Base-by-base conservation (phyloP, 2,113 vertebrate species). In the Pardalotus punctatus region DNA sequence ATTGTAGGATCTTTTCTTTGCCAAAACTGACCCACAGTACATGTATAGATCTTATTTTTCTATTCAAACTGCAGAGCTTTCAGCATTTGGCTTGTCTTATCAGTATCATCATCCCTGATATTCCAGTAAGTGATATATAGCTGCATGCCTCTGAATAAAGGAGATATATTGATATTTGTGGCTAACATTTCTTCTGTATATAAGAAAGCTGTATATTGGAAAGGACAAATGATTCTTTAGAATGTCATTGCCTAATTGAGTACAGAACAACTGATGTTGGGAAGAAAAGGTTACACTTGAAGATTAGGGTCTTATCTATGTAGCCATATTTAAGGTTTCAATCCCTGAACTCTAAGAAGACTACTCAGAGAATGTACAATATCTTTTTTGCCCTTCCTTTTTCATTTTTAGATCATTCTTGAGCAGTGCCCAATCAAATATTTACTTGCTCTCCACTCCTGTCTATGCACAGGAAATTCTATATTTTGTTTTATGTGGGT, bases 11-110 rank as follows among this genome's bases (percentile, higher is more conserved):
- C 17, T 86, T 91, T 82, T 56, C 25, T 74, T 83, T 87, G 35
- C 74, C 81, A 86, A 92, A 94, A 61, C 35, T 79, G 70, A 60
- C 60, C 35, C 5, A 13, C 21, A 28, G 62, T 57, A 28, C 56
- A 11, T 85, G 78, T 85, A 81, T 92, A 38, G 77, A 38, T 93
- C 54, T 76, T 62, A 62, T 84, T 91, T 90, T 66, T 79, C 50
- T 81, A 35, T 76, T 79, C 36, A 73, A 73, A 47, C 31, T 65
- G n/a, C 33, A 86, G 53, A 88, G 43, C 72, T 96, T 94, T 92
- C 77, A 94, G 36, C n/a, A 72, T 86, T 96, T 96, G 88, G 67
- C 81, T 94, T 93, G 40, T 50, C 35, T 93, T 89, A 42, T 57
- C 33, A 67, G 19, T 65, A 58, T 86, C 66, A 86, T 90, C 40